A percentile compares a stretch with the other conserved stretches of the same genome.
Evolutionary conservation across 2,888 invertebrate species (phyloP).

Genomic region (Monopis laevigella): DNA sequence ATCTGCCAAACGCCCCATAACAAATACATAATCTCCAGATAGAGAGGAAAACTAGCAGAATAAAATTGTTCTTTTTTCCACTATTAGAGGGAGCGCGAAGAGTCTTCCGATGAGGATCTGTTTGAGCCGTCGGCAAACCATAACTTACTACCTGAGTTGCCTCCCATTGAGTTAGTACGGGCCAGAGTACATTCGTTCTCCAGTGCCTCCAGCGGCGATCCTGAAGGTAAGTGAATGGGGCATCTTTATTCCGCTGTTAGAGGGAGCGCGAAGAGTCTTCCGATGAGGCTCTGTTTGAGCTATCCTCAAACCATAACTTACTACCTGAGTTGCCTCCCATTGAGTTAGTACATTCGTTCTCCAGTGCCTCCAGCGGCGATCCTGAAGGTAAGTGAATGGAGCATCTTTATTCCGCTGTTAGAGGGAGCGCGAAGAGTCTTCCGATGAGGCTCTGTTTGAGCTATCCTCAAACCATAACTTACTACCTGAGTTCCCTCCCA

Average conservation of each 20-base stretch:
- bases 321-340: conserved; percentile 21
- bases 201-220: conserved; percentile 51
- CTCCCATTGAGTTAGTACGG: background rate
- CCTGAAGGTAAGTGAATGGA: conserved; percentile 37
- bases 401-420: too few species aligned
- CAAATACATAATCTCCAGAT: background rate
- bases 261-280: conserved; percentile 72
- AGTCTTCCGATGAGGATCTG: conserved; percentile 82
- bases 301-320: conserved; percentile 65
- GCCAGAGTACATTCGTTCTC: conserved; percentile 48
- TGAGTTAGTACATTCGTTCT: conserved; percentile 35
- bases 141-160: conserved; percentile 29
- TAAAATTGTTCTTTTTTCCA: background rate
- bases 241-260: background rate
- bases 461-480: conserved; percentile 64
- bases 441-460: conserved; percentile 83
- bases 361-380: conserved; percentile 52
- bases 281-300: conserved; percentile 81
- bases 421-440: conserved; percentile 70
- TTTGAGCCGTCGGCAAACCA: conserved; percentile 75
- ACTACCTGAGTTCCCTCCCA: conserved; percentile 23
- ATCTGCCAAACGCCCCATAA: conserved; percentile 64
- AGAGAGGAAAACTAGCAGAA: background rate
- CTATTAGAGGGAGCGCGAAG: conserved; percentile 41
- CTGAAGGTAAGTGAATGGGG: conserved; percentile 34